Evolutionary conservation across 2,888 invertebrate genomes (phyloP), one percentile per base, ranked within the genome.

Genomic region (Selenia dentaria): DNA sequence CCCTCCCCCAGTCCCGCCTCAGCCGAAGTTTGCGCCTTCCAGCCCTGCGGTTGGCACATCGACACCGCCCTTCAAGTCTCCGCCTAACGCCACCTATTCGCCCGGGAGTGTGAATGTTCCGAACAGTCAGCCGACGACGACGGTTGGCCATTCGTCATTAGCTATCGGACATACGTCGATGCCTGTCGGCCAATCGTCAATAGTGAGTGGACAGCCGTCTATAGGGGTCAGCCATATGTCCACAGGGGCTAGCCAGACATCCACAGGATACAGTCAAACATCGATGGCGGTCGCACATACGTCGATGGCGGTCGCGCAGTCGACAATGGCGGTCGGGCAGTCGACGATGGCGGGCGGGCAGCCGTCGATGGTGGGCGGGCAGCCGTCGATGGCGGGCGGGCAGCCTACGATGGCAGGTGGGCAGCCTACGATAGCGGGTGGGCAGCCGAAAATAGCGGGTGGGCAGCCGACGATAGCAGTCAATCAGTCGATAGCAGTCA

Each of bases 1-100:
- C 22, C 77, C 79, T 25, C 83, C 74, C 16, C 84, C 86, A 16
- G 79, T 79, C 9, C 82, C 83, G 25, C 75, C 72, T 27, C 80
- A 77, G 49, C 66, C 70, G 10, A 78, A 76, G 51, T 62, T 59
- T 32, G 49, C 53, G n/a, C 57, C 57, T 4, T 32, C 25, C 25
- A 25, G 25, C 10, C 25, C 22, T 6, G 25, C 25, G 3, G 25
- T 25, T 2, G 25, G 10, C 10, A 10, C 9, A 25, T 54, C 46
- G 33, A 26, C 27, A 0, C 40, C 54, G n/a, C 56, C 61, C 3
- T 61, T 60, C 40, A 55, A 62, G n/a, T 45, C 62, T 9, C 44
- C 54, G 0, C 53, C 54, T 10, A 47, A 40, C 11, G 40, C 43
- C 16, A 16, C 26, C 4, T 57, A 39, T 27, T 44, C 41, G 16